phyloP scores from a whole-genome alignment of 2,888 invertebrate species.

The Netelia inedita region DNA sequence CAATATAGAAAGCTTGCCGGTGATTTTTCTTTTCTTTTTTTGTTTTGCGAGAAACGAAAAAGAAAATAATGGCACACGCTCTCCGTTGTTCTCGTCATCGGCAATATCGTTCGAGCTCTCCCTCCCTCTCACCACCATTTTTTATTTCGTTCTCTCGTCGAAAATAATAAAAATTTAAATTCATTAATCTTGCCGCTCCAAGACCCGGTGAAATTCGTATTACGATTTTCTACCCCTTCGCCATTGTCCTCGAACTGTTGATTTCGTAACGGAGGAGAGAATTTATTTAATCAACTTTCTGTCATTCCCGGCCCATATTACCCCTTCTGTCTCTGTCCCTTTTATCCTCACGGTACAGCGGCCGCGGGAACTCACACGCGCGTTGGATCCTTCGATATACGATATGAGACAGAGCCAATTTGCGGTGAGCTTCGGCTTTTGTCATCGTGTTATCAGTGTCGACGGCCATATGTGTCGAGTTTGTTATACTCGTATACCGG shows the following conservation, averaged over 20 bases:
- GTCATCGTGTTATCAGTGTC: conserved; percentile 51
- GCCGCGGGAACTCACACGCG: conserved; percentile 1
- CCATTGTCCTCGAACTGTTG: neutral
- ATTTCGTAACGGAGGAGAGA: neutral
- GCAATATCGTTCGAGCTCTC: neutral
- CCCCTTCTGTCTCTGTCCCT: neutral
- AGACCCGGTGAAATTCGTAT: neutral
- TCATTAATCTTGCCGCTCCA: neutral
- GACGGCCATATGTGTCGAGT: conserved; percentile 42
- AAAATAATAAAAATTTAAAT: neutral
- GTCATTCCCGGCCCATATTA: neutral
- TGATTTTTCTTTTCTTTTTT: neutral
- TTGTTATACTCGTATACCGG: conserved; percentile 19
- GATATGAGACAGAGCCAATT: conserved; percentile 35
- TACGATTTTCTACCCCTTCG: neutral
- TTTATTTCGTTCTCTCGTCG: neutral
- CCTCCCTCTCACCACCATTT: neutral
- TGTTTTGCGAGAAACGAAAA: neutral
- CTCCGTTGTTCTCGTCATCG: neutral
- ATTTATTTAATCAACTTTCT: conserved; percentile 11
- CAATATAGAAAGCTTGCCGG: neutral
- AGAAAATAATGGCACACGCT: neutral
- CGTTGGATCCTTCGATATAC: conserved; percentile 6
- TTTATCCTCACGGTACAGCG: neutral
- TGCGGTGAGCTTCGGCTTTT: conserved; percentile 39